phyloP scores from a whole-genome alignment of 2,113 vertebrate species.

The Mormyrus lacerda region DNA sequence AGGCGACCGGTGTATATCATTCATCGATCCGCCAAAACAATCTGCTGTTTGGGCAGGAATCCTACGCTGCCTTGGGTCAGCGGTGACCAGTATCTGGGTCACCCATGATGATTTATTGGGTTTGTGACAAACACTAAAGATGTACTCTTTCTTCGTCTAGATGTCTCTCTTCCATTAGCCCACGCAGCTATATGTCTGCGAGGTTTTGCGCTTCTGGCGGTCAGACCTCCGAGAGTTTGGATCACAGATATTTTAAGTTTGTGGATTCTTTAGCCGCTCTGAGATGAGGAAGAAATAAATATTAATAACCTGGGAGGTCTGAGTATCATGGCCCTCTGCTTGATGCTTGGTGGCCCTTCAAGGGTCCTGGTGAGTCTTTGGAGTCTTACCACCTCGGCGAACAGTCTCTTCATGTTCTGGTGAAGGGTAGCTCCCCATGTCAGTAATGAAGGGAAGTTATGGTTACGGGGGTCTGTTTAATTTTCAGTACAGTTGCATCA shows the following conservation, averaged over 20 bases:
- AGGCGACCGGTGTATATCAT: neutral
- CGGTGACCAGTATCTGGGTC: neutral
- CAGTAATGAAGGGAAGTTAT: neutral
- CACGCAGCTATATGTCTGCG: neutral
- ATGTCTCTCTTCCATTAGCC: neutral
- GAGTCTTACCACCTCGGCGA: constrained; percentile 18
- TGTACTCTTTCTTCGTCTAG: neutral
- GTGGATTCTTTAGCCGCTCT: constrained; percentile 21
- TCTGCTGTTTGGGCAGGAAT: neutral
- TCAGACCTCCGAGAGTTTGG: constrained; percentile 24
- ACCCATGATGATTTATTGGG: neutral
- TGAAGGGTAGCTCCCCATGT: neutral
- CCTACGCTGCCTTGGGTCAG: neutral
- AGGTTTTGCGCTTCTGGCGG: constrained; percentile 1
- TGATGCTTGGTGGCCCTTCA: constrained; percentile 18
- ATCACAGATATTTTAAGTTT: constrained; percentile 14
- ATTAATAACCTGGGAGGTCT: neutral
- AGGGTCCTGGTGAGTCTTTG: neutral
- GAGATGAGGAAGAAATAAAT: constrained; percentile 16
- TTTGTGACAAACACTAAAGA: neutral
- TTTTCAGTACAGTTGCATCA: neutral
- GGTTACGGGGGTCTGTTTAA: neutral
- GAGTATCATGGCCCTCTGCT: constrained; percentile 3
- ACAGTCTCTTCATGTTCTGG: neutral
- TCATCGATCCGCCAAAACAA: neutral